phyloP scores from a whole-genome alignment of 2,888 invertebrate genomes.

The Erebia epiphron region DNA sequence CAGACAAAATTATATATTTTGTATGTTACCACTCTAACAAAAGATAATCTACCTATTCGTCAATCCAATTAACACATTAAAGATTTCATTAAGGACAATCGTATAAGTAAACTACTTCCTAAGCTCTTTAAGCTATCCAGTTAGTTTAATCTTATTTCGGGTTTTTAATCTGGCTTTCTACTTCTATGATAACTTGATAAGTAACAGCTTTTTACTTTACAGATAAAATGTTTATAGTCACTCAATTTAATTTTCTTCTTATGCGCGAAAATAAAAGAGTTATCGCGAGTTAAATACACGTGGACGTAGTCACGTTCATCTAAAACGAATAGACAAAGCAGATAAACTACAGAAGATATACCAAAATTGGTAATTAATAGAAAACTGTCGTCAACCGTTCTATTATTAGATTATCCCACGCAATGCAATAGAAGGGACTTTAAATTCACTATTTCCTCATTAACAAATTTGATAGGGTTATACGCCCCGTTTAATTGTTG shows the following conservation, averaged over 20 bases:
- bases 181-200: neutral
- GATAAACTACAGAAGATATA: neutral
- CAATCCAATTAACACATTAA: constrained; percentile 19
- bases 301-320: no score
- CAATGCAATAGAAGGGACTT: constrained; percentile 59
- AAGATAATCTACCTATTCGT: neutral
- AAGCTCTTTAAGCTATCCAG: constrained; percentile 30
- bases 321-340: no score
- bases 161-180: constrained; percentile 13
- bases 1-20: no score
- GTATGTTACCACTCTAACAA: neutral
- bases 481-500: constrained; percentile 50
- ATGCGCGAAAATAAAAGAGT: no score
- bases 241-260: no score
- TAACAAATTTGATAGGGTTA: constrained; percentile 58
- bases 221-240: neutral
- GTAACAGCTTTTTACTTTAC: neutral
- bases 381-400: constrained; percentile 34
- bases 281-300: no score
- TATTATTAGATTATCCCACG: constrained; percentile 55
- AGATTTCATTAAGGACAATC: constrained; percentile 22
- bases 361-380: neutral
- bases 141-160: constrained; percentile 33
- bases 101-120: constrained; percentile 26
- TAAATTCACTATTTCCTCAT: constrained; percentile 81